Evolutionary conservation across 2,113 vertebrate genomes (phyloP), one percentile per base, ranked within the genome.

Genomic region (Hemiscyllium ocellatum): DNA sequence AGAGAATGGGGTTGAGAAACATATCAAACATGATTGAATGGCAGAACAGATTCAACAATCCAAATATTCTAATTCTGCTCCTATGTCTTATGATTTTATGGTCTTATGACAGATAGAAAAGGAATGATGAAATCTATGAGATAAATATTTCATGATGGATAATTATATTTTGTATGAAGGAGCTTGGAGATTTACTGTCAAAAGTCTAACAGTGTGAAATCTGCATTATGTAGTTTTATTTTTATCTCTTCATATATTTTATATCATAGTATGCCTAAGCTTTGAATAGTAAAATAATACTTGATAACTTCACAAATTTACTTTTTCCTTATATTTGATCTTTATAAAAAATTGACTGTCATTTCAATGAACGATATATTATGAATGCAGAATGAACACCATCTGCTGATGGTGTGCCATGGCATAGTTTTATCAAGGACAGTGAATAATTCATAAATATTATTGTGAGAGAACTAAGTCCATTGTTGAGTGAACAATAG

Each of bases 361-460:
- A 94, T 65, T 94, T 94, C 42, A 4, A 70, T 26, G 24, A 90
- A 47, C 22, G 93, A 94, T 26, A 68, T 70, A 70, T 12, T 70
- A 24, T 47, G 93, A 70, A 50, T 70, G 19, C 66, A 24, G 22
- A 47, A 50, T 94, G 93, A 70, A 47, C 70, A 47, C 12, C 66
- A 70, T 70, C 37, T 70, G n/a, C 37, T 70, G 42, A 70, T 70
- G 37, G 93, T 50, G 8, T 50, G 70, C 33, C 93, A 37, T 13
- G 68, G 66, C 66, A 29, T 47, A 15, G 61, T 68, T 69, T 70
- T 47, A 47, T 69, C 19, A 69, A 68, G 7, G 93, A 70, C 19
- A 94, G 37, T 94, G 20, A 94, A 94, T 94, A 70, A 68, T 47
- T 94, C 93, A 94, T 94, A 94, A 68, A 94, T 69, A 94, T 68